phyloP scores from a whole-genome alignment of 2,888 invertebrate genomes.

The Chironomus tentans region DNA sequence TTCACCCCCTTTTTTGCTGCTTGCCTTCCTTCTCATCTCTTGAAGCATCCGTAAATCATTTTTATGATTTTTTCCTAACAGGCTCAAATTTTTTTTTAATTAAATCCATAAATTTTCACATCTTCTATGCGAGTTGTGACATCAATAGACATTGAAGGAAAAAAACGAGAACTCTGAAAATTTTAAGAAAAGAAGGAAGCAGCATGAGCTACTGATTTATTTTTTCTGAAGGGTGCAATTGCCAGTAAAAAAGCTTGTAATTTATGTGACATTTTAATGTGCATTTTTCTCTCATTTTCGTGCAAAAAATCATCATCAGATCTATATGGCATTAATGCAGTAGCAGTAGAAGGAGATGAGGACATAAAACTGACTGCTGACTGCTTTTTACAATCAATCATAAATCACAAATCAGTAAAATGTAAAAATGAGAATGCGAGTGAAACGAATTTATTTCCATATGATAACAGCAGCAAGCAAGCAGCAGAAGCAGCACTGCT shows the following conservation, averaged over 20 bases:
- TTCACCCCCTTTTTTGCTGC: neutral
- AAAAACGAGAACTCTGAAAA: neutral
- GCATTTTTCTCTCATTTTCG: constrained; percentile 10
- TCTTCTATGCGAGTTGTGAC: neutral
- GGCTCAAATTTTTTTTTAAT: constrained; percentile 11
- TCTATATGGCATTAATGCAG: neutral
- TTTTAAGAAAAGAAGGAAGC: neutral
- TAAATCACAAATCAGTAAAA: constrained; percentile 18
- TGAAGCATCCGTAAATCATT: neutral
- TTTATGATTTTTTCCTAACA: neutral
- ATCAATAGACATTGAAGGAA: no score
- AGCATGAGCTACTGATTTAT: neutral
- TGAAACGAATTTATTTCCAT: constrained; percentile 15
- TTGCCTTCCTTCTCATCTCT: neutral
- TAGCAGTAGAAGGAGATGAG: no score
- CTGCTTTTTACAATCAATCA: constrained; percentile 19
- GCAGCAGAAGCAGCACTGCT: no score
- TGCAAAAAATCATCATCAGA: constrained; percentile 7
- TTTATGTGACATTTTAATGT: constrained; percentile 26
- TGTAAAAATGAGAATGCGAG: constrained; percentile 1
- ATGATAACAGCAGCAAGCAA: constrained; percentile 21
- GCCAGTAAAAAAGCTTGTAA: constrained; percentile 9
- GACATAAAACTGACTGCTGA: constrained; percentile 1
- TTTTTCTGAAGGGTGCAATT: constrained; percentile 12
- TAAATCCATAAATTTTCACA: constrained; percentile 17